These are phyloP conservation scores for Pipistrellus nathusii DNA, from an alignment of 2,797 vertebrate genomes.

Conservation along the genomic window DNA sequence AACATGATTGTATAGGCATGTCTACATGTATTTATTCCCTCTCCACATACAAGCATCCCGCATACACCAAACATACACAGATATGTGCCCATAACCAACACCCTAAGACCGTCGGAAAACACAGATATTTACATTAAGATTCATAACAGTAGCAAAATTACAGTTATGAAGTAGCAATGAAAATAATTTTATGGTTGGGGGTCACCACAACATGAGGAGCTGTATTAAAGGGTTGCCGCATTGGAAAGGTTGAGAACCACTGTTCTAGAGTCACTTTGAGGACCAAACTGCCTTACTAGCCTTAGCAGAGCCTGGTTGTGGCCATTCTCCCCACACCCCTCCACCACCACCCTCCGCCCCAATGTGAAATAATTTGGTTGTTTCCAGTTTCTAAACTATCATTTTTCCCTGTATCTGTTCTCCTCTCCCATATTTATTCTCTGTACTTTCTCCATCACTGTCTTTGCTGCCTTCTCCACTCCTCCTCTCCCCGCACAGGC, in stretches of 20 bases:
- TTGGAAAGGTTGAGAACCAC: no score
- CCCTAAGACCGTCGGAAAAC: not conserved
- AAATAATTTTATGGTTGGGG: no score
- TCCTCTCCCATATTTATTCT: not conserved
- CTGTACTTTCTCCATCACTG: not conserved
- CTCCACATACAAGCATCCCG: not conserved
- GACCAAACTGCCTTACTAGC: not conserved
- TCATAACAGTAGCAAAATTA: no score
- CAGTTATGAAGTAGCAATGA: no score
- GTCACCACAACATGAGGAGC: no score
- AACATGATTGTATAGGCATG: not conserved
- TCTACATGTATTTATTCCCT: not conserved
- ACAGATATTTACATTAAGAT: no score
- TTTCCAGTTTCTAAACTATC: not conserved
- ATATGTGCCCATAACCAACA: not conserved
- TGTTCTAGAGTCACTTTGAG: not conserved
- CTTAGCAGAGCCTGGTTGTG: not conserved
- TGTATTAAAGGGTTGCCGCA: no score
- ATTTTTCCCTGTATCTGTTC: not conserved
- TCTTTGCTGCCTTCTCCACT: not conserved
- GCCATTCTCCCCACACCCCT: not conserved
- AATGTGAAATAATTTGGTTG: not conserved
- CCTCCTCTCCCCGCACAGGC: no score
- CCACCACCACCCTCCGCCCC: no score
- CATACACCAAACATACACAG: not conserved